phyloP scores from a whole-genome alignment of 2,797 vertebrate genomes.

The Tenualosa ilisha region DNA sequence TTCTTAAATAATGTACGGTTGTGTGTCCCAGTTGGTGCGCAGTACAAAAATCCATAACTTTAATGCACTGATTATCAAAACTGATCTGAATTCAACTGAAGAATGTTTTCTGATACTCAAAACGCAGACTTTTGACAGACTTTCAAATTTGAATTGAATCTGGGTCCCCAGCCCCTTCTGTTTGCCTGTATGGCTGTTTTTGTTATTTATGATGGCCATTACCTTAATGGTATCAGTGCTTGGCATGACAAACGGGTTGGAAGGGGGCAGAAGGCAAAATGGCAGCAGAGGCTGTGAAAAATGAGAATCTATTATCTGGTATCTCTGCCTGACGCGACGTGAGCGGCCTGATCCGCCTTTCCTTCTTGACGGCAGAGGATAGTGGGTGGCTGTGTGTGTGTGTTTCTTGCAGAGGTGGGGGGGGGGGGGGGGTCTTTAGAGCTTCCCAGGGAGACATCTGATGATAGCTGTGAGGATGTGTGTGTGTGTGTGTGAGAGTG shows the following conservation, averaged over 20 bases:
- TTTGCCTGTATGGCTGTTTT: neutral
- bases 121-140: neutral
- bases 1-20: neutral
- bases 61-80: neutral
- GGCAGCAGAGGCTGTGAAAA: neutral
- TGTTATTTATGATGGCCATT: conserved; percentile 11
- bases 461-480: neutral
- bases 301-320: conserved; percentile 18
- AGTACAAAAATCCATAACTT: neutral
- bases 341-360: neutral
- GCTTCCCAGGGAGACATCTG: neutral
- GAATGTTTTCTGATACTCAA: neutral
- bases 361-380: neutral
- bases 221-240: neutral
- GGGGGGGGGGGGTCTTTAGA: neutral
- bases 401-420: neutral
- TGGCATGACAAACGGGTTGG: neutral
- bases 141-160: neutral
- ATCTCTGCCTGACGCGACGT: neutral
- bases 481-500: neutral
- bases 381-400: neutral
- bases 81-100: neutral
- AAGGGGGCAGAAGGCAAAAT: neutral
- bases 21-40: neutral
- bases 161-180: neutral